Evolutionary conservation across 2,797 vertebrate genomes (phyloP), one percentile per base, ranked within the genome.

Genomic region (Pangasius krempfi): DNA sequence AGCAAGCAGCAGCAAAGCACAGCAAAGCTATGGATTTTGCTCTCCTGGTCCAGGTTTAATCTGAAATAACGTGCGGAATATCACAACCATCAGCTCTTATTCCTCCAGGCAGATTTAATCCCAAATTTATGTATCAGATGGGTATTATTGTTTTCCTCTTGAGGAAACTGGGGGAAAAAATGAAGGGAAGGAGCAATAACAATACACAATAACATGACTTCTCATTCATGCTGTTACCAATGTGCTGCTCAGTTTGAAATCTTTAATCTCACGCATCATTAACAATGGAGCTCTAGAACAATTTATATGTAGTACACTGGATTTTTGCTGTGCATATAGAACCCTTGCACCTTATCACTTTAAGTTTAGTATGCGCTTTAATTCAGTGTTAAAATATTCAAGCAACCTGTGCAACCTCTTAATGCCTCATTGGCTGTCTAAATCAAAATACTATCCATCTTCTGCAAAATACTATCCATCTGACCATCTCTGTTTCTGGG

Each of bases 1-100:
- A 52, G 60, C 58, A 50, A 50, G 22, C 62, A 18, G 52, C 75
- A 68, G 85, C 79, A 81, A 89, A 85, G 58, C 80, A 87, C 33
- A 84, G 47, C 73, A 40, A 62, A 84, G n/a, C 9, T 78, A 76
- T n/a, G 40, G 66, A 76, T 85, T 75, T 84, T 58, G 64, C 27
- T 64, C 47, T 76, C 58, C n/a, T 9, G 75, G 20, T 50, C 44
- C 33, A 25, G 44, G 22, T 62, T 33, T 44, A 72, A 58, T 84
- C 70, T 75, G 64, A 75, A 84, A 58, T 66, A 14, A 56, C 44
- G 47, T 82, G 30, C 37, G 18, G 18, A 27, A 12, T 52, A 13
- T 64, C 62, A 40, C 68, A 78, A 64, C 27, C n/a, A 60, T 50
- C 25, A 25, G 47, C 37, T 50, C n/a, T 54, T 56, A 56, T 33